phyloP scores from a whole-genome alignment of 2,888 invertebrate species.

The Ceriagrion tenellum region DNA sequence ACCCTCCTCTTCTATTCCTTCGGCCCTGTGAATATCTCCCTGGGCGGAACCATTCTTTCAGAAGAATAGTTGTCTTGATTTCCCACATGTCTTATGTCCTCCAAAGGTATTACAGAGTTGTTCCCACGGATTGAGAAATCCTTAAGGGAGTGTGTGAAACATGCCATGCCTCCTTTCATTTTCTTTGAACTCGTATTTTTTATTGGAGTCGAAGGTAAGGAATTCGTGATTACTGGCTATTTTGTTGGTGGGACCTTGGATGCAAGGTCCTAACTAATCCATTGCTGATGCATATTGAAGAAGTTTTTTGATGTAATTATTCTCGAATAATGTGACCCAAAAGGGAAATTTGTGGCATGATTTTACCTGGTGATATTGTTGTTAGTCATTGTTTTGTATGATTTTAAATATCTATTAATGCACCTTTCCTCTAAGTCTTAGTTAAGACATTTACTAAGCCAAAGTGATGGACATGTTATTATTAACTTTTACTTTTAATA shows the following conservation, averaged over 20 bases:
- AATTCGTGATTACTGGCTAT: constrained; percentile 15
- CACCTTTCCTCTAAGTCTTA: constrained; percentile 22
- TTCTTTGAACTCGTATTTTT: constrained; percentile 39
- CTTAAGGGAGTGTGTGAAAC: constrained; percentile 31
- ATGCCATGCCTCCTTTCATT: constrained; percentile 51
- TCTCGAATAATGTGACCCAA: constrained; percentile 9
- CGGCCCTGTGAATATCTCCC: constrained; percentile 22
- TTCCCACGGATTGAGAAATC: constrained; percentile 63
- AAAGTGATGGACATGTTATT: constrained; percentile 63
- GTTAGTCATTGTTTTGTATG: constrained; percentile 64
- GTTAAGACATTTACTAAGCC: constrained; percentile 56
- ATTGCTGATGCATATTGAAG: constrained; percentile 62
- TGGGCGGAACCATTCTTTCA: constrained; percentile 3
- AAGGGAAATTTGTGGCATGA: constrained; percentile 32
- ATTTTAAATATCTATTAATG: constrained; percentile 60
- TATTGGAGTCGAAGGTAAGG: constrained; percentile 41
- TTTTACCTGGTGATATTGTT: constrained; percentile 65
- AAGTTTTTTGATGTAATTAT: constrained; percentile 66
- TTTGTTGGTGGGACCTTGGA: constrained; percentile 42
- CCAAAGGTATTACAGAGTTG: constrained; percentile 47
- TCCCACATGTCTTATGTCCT: constrained; percentile 64
- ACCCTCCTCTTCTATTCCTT: neutral
- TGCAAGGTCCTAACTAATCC: constrained; percentile 22
- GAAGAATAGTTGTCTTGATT: constrained; percentile 27
- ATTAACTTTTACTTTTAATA: constrained; percentile 66